These are phyloP conservation scores for Rotaria sp. DNA, from an alignment of 2,888 invertebrate genomes.

Conservation along the genomic window DNA sequence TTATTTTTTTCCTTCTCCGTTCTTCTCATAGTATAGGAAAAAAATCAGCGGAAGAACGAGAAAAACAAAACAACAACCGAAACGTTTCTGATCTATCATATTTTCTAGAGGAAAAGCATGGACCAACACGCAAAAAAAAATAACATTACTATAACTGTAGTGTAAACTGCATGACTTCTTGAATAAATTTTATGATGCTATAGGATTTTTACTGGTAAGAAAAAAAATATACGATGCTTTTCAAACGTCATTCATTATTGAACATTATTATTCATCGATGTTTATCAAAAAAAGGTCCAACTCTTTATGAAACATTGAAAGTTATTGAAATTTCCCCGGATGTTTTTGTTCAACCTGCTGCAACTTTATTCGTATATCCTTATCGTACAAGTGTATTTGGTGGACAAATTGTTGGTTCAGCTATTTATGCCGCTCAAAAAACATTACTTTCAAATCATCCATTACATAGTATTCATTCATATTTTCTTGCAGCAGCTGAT, in stretches of 20 bases:
- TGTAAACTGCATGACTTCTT: too few species aligned
- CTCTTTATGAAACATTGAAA: not conserved
- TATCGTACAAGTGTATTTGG: constrained; percentile 12
- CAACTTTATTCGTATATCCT: not conserved
- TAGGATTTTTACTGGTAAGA: too few species aligned
- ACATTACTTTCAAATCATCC: not conserved
- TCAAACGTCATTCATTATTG: not conserved
- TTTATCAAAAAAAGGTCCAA: not conserved
- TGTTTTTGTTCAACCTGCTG: not conserved
- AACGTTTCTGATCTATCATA: not conserved
- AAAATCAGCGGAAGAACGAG: not conserved
- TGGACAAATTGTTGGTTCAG: not conserved
- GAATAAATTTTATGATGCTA: too few species aligned
- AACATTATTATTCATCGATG: not conserved
- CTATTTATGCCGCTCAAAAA: not conserved
- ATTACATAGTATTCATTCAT: not conserved
- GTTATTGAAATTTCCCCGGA: not conserved
- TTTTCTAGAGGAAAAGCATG: not conserved
- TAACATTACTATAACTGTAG: too few species aligned
- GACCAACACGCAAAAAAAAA: not conserved
- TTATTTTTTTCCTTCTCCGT: not conserved
- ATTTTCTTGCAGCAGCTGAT: not conserved
- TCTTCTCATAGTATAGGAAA: not conserved
- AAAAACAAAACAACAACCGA: not conserved
- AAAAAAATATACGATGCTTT: not conserved